Evolutionary conservation across 1,140 invertebrate genomes (phyloP), one percentile per base, ranked within the genome.

Genomic region (Apis cerana): DNA sequence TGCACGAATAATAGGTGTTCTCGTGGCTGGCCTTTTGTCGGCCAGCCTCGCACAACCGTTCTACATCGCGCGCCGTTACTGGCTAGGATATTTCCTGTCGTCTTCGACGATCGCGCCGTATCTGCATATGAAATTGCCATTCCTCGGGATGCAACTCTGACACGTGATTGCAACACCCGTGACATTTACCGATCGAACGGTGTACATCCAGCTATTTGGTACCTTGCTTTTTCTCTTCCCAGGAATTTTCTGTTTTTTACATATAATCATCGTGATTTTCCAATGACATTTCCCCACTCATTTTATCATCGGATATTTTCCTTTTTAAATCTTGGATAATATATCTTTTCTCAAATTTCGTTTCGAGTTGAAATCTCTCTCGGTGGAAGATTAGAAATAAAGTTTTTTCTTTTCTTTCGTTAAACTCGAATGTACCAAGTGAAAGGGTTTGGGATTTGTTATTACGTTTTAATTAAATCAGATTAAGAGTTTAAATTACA

Each of bases 1-100:
- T 85, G 67, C 64, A 87, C 75, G 75, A 83, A 87, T 85, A 85
- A 85, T 87, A 85, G 80, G 65, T 71, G 80, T 48, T 52, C 54
- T 52, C 76, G 75, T 72, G 69, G 61, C 56, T 64, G 52, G 50
- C 68, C 79, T 83, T 85, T 86, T 82, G 85, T 85, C 80, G 69
- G 69, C 48, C 70, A 43, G 65, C 50, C 27, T 59, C 82, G 43
- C 79, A 58, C 62, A 71, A 64, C 15, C 56, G 23, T 67, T 54
- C 75, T 65, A 43, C 75, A 67, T 54, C 48, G 75, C 33, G 52
- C 64, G 17, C 64, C 23, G 33, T 52, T 17, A 56, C 43, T 43
- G 19, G 52, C 11, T 17, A 67, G 52, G 13, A 67, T n/a, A 48
- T 67, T 56, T 77, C 50, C 64, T 56, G 62, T 56, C 64, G 12